Evolutionary conservation across 2,888 invertebrate genomes (phyloP), one percentile per base, ranked within the genome.

Genomic region (Acrobasis consociella): DNA sequence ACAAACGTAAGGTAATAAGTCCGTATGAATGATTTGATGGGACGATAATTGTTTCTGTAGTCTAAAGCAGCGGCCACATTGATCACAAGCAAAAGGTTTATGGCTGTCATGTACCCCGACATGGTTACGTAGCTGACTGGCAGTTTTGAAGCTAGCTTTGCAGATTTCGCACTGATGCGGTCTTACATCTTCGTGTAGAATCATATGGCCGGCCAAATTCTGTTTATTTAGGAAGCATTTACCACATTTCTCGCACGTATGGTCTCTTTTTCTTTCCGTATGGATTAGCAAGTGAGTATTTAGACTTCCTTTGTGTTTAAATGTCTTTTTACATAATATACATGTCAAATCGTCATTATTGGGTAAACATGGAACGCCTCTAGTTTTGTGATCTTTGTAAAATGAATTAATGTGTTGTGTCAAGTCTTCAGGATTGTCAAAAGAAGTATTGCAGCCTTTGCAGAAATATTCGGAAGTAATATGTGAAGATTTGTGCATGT

Each of bases 21-120:
- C 96, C 0, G 95, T 95, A 71, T 96, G 96, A 56, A 95, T 95
- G 58, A 96, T 93, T 65, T 93, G 93, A 76, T 96, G 96, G 52
- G 95, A 94, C 46, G 93, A 89, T 50, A 96, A 83, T 15, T 83
- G 81, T 13, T 75, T 78, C 49, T 77, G 72, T 0, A 82, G 65
- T 10, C 84, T 69, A 62, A 87, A 88, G 9, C 75, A 67, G 38
- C 76, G 73, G 0, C 81, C 85, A 42, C 88, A 88, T 65, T 83
- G 76, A 7, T 80, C 77, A 63, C 88, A 88, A 0, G 80, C 58
- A 58, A 78, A 83, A 0, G 86, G 86, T 60, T 85, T 87, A 0
- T 69, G 70, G 0, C 70, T 77, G 42, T 79, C 76, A 39, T 89
- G 87, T 0, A 77, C 76, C 1, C 78, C 78, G 0, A 83, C 77